Base-by-base conservation (phyloP, 1,140 invertebrate genomes). In the Euwallacea fornicatus region DNA sequence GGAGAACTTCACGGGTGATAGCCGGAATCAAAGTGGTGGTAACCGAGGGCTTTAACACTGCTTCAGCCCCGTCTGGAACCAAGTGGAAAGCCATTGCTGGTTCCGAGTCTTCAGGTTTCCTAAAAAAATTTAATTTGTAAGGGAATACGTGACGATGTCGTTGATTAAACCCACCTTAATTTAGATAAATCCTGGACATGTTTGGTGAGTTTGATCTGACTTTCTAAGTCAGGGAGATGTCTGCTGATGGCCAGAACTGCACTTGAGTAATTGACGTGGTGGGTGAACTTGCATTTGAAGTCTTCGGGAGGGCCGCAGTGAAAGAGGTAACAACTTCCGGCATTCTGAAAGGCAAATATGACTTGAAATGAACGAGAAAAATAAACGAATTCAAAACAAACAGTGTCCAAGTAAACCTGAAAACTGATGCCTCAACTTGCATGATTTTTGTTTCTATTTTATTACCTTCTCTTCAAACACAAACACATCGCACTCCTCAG, bases 251-350 rank as follows among this genome's bases (percentile, higher is more conserved):
- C 89, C 55, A 95, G 82, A 54, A 95, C 88, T 42, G 91, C 93
- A 79, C 93, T 95, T n/a, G 91, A 94, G 81, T 96, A 97, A 81
- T 93, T 93, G 8, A 87, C 86, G 81, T 97, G 94, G 50, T 87
- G 86, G 1, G 93, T 95, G 78, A 97, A 97, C 84, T 95, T 94
- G 83, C 95, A 97, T 76, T 93, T 92, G 81, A 96, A 96, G 80
- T 95, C 91, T 78, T 93, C 90, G 0, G 91, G 88, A 16, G 91
- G 87, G 0, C 94, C 94, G 82, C 95, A 97, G 81, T 95, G 90
- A 81, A 97, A 97, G 41, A 97, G 83, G 79, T 96, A 97, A 81
- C 95, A 97, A 77, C 92, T 94, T 66, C 93, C 92, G 4, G 90
- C 88, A 75, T 87, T 91, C 93, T 95, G 77, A 15, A 84, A 33